Evolutionary conservation across 2,797 vertebrate genomes (phyloP).

Genomic region (Cirrhinus mrigala): DNA sequence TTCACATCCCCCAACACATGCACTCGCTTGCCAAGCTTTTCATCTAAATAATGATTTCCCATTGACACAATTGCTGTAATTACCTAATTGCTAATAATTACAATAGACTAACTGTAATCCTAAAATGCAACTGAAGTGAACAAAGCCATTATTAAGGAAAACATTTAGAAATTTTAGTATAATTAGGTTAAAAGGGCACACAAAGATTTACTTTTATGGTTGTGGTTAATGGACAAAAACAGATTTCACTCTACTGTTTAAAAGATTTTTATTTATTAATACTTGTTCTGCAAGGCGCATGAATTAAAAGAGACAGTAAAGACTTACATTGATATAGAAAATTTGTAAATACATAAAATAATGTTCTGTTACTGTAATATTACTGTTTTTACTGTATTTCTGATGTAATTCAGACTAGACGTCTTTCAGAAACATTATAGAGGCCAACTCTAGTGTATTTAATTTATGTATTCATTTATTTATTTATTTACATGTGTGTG

Average conservation of each 20-base stretch:
- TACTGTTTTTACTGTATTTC: neutral
- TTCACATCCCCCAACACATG: neutral
- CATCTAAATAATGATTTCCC: neutral
- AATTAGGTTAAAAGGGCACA: neutral
- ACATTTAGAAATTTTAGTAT: neutral
- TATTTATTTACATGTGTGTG: neutral
- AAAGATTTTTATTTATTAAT: neutral
- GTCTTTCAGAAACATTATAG: neutral
- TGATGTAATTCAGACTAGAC: neutral
- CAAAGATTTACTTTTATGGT: neutral
- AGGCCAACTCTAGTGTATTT: neutral
- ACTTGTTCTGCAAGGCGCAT: neutral
- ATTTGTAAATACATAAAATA: no score
- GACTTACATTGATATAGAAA: neutral
- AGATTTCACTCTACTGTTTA: neutral
- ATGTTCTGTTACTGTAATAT: neutral
- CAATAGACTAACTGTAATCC: neutral
- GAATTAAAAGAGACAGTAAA: neutral
- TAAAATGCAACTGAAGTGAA: neutral
- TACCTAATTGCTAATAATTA: conserved; percentile 18
- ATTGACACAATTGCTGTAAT: conserved; percentile 20
- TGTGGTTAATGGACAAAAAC: neutral
- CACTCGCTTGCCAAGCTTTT: conserved; percentile 4
- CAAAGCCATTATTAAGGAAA: neutral
- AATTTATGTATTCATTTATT: neutral